Base-by-base conservation (phyloP, 2,888 invertebrate genomes). In the Eupithecia inturbata region DNA sequence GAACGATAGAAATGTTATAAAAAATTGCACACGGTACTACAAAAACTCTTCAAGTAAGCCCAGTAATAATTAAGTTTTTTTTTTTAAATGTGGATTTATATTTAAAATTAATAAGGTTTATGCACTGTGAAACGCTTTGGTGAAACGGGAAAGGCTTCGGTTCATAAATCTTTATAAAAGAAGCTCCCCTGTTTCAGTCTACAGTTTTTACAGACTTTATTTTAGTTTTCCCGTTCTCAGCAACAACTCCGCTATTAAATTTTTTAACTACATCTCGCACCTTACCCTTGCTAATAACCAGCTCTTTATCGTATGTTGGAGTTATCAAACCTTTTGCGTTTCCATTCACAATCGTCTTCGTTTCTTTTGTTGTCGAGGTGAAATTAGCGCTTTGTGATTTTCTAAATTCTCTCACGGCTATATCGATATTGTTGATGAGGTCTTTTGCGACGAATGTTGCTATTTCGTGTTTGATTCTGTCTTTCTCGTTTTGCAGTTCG, bases 251-350 rank as follows among this genome's bases (percentile, higher is more conserved):
- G 41, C 83, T 92, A 75, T 95, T 95, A 70, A 95, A 91, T 85
- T 89, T 89, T 67, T 95, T 94, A 0, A 95, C 94, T 1, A 94
- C 95, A 77, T 95, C 94, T 75, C 94, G 88, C 2, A 95, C 95
- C 79, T 93, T 94, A 0, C 94, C 94, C 84, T 93, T 94, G 79
- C 91, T 93, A 69, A 94, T 93, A 1, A 94, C 92, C 14, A 93
- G 85, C 79, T 91, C 93, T 75, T 92, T 93, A 71, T 94, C 94
- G 71, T 94, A 93, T 0, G 90, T 92, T 0, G 94, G 93, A 0
- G 92, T 93, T 31, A 92, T 92, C 73, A 90, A 82, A 72, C 87
- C 89, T 81, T 88, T 91, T 7, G 87, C 83, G 7, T 86, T 89
- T 3, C 93, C 93, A 77, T 93, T 93, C 66, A 85, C 86, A 2